Evolutionary conservation across 2,888 invertebrate genomes (phyloP), one percentile per base, ranked within the genome.

Genomic region (Hypolimnas misippus): DNA sequence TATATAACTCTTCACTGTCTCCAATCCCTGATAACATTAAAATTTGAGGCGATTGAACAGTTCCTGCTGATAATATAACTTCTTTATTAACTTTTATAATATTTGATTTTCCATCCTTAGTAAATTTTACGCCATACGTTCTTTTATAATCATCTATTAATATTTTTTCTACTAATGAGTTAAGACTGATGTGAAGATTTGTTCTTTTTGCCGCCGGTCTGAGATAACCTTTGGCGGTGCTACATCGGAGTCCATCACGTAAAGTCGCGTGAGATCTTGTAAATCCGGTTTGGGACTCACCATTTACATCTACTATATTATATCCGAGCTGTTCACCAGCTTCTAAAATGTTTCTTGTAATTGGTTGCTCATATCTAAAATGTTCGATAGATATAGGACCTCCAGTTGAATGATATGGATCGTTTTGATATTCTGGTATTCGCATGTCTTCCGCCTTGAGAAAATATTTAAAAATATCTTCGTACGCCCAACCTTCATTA

Each of bases 21-120:
- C 97, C 96, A 10, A 97, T 93, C 0, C 98, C 98, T 0, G 97
- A 97, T 44, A 98, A 79, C 96, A 97, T 96, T 33, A 98, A 89
- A 16, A 98, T 75, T 78, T 98, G 97, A 0, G 98, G 97, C 2
- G 96, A 95, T 76, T 96, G 96, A 67, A 98, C 93, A 0, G 97
- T 86, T 1, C 98, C 99, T 0, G 97, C 97, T 16, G 97, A 95
- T 40, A 99, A 81, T 66, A 99, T 96, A 0, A 98, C 94, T 84
- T 98, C 98, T 73, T 93, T 94, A 7, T 90, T 92, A 0, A 96
- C 96, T 66, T 85, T 89, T 0, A 95, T 93, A n/a, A 89, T 89
- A 60, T 87, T 88, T 7, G 86, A 89, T 3, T 87, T 79, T 1
- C 93, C 93, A 49, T 93, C 81, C 74, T 94, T 94, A n/a, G 87